Evolutionary conservation across 2,888 invertebrate species (phyloP).

Genomic region (Amphipoea lucens): DNA sequence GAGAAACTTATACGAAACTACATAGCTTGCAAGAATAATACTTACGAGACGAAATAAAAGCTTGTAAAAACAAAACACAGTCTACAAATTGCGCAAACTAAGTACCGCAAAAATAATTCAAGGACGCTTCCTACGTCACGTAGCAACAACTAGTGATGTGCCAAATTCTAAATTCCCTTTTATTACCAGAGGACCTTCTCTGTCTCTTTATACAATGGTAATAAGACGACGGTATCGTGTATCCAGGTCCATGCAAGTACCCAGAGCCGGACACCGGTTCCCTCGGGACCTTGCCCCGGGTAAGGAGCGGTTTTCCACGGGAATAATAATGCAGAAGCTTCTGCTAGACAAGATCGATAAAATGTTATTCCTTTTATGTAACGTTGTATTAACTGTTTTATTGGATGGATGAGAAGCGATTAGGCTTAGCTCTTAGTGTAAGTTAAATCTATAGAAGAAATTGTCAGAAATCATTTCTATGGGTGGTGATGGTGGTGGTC

Average conservation of each 20-base stretch:
- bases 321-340: constrained; percentile 79
- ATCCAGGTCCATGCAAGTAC: constrained; percentile 71
- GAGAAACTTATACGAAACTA: neutral
- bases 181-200: constrained; percentile 37
- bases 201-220: constrained; percentile 38
- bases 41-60: neutral
- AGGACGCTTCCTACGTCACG: neutral
- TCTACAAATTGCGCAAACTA: neutral
- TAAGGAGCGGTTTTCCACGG: constrained; percentile 76
- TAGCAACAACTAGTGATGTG: neutral
- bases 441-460: too few species aligned
- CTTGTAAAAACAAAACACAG: neutral
- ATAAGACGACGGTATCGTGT: constrained; percentile 72
- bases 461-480: neutral
- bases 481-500: too few species aligned
- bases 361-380: constrained; percentile 56
- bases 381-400: constrained; percentile 18
- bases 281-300: constrained; percentile 72
- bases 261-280: constrained; percentile 72
- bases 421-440: neutral
- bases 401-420: neutral
- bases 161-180: constrained; percentile 14
- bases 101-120: neutral
- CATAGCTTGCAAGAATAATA: neutral
- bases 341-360: constrained; percentile 70